Percentiles rank a stretch among this genome's conserved stretches.
Conservation (phyloP, 2,888 invertebrate genomes). For the Parnassius orleans region DNA sequence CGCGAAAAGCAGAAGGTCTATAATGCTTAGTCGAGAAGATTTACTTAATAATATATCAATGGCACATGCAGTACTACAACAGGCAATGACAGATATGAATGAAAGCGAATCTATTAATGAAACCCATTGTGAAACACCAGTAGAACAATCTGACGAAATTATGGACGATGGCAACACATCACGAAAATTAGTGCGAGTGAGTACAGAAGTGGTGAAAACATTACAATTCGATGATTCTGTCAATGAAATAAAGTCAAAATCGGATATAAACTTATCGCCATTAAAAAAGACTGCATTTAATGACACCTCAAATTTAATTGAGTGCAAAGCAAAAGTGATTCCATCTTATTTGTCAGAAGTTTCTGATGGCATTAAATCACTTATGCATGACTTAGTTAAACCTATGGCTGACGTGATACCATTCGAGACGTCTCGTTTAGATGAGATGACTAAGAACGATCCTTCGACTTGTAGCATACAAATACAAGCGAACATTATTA, state of each 20-base stretch:
- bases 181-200: slow-evolving; percentile 40
- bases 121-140: slow-evolving; percentile 28
- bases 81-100: slow-evolving; percentile 44
- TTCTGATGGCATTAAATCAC: slow-evolving; percentile 56
- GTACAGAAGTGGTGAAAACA: slow-evolving; percentile 62
- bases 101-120: slow-evolving; percentile 44
- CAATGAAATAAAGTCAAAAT: slow-evolving; percentile 38
- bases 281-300: slow-evolving; percentile 57
- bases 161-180: slow-evolving; percentile 22
- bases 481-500: slow-evolving; percentile 57
- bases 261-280: slow-evolving; percentile 40
- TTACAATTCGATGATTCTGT: slow-evolving; percentile 60
- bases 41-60: slow-evolving; percentile 57
- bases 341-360: slow-evolving; percentile 57
- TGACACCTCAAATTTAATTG: slow-evolving; percentile 49
- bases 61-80: slow-evolving; percentile 54
- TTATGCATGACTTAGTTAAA: slow-evolving; percentile 67
- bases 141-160: slow-evolving; percentile 8
- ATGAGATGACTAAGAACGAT: slow-evolving; percentile 30
- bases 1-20: slow-evolving; percentile 47
- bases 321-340: slow-evolving; percentile 55
- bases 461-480: slow-evolving; percentile 52
- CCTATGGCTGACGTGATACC: slow-evolving; percentile 54
- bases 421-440: slow-evolving; percentile 33
- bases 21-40: slow-evolving; percentile 54